Conservation (phyloP, 37 sponge, comb jelly and placozoan genomes). For the Halichondria panicea region DNA sequence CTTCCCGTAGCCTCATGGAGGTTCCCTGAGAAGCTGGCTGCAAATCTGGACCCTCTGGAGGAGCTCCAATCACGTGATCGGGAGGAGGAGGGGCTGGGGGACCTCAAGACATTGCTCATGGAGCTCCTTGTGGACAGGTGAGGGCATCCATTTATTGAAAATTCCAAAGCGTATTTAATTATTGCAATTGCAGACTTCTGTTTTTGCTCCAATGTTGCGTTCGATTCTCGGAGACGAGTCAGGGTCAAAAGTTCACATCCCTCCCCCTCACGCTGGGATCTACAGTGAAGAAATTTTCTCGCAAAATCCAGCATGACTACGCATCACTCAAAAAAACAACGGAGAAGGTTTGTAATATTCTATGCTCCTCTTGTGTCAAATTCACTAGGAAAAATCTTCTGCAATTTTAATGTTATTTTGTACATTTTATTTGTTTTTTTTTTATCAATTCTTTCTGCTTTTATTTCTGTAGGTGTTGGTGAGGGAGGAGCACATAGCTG, state of each 20-base stretch:
- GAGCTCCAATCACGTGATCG: neutral
- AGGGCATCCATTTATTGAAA: neutral
- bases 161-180: neutral
- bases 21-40: conserved; percentile 57
- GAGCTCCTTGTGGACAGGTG: conserved; percentile 67
- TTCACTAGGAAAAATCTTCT: too few relatives aligned
- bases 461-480: conserved; percentile 8
- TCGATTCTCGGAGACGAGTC: conserved; percentile 6
- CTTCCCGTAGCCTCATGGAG: conserved; percentile 61
- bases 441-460: too few relatives aligned
- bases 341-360: too few relatives aligned
- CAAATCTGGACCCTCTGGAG: too few relatives aligned
- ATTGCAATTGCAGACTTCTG: conserved; percentile 18
- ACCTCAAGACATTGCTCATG: neutral
- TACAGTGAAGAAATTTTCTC: conserved; percentile 41
- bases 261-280: conserved; percentile 58
- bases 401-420: too few relatives aligned
- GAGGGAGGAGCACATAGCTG: neutral
- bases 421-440: too few relatives aligned
- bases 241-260: neutral
- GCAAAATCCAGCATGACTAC: conserved; percentile 5
- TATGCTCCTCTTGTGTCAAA: too few relatives aligned
- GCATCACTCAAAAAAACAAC: neutral
- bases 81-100: neutral
- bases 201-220: conserved; percentile 48